These are phyloP conservation scores for Augochlorella aurata DNA, from an alignment of 2,888 invertebrate species.

Conservation along the genomic window DNA sequence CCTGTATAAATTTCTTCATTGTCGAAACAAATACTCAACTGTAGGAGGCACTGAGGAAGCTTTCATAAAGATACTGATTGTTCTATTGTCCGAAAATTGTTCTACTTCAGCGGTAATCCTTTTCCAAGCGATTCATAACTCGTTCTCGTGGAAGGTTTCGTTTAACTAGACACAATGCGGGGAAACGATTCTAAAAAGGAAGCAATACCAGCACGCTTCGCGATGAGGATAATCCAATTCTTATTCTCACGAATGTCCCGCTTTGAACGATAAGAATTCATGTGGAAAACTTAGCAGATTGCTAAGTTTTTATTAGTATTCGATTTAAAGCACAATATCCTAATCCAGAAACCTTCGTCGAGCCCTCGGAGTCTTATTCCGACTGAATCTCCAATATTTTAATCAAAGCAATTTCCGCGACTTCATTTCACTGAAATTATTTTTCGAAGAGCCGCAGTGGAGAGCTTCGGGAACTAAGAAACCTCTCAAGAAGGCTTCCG, in stretches of 20 bases:
- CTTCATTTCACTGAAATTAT: slow-evolving; percentile 53
- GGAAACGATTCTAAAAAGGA: background rate
- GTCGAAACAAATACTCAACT: background rate
- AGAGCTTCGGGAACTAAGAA: slow-evolving; percentile 31
- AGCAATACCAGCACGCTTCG: background rate
- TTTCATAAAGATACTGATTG: background rate
- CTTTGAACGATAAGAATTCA: slow-evolving; percentile 14
- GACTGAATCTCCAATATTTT: slow-evolving; percentile 60
- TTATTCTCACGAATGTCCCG: background rate
- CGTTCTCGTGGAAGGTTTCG: background rate
- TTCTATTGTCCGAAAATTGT: background rate
- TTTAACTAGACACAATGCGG: background rate
- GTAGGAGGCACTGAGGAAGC: background rate
- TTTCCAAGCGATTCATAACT: background rate
- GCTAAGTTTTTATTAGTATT: slow-evolving; percentile 29
- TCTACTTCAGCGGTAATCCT: background rate
- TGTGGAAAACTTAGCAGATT: slow-evolving; percentile 15
- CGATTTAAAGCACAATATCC: slow-evolving; percentile 40
- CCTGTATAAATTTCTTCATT: background rate
- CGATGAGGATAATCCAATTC: background rate
- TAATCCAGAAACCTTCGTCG: slow-evolving; percentile 18
- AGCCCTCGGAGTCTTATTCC: slow-evolving; percentile 9
- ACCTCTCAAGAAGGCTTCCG: slow-evolving; percentile 27
- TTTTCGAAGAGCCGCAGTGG: slow-evolving; percentile 45
- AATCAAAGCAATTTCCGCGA: slow-evolving; percentile 67